These are phyloP conservation scores for Tamias sibiricus DNA, from an alignment of 2,113 vertebrate species.

Conservation along the genomic window DNA sequence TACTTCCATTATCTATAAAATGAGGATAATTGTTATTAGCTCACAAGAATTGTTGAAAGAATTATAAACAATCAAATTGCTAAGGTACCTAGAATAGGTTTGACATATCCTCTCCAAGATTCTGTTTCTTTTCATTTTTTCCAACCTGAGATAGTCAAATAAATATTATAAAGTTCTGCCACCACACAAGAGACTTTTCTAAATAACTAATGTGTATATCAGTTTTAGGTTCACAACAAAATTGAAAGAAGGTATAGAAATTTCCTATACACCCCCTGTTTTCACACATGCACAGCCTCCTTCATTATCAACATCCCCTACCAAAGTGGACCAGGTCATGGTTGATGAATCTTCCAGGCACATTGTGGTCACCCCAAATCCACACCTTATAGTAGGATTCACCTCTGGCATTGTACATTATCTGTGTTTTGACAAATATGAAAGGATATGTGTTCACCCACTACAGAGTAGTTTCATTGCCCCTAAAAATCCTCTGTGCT, in stretches of 20 bases:
- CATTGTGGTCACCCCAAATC: neutral
- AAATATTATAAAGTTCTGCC: neutral
- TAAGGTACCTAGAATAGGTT: neutral
- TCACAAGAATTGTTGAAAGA: neutral
- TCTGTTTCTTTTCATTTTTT: neutral
- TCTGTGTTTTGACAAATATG: neutral
- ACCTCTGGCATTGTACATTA: neutral
- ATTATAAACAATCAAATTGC: neutral
- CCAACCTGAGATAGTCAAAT: neutral
- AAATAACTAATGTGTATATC: neutral
- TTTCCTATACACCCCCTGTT: neutral
- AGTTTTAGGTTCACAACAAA: neutral
- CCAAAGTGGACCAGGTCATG: neutral
- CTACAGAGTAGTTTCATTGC: neutral
- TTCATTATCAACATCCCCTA: fast-evolving
- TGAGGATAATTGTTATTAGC: neutral
- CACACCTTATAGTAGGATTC: neutral
- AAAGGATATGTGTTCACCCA: neutral
- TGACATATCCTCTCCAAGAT: neutral
- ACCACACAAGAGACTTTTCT: neutral
- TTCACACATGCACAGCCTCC: neutral
- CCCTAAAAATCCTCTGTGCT: neutral
- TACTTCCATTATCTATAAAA: neutral
- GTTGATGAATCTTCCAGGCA: neutral
- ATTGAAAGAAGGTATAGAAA: neutral